These are phyloP conservation scores for Troglohyphantes excavatus DNA, from an alignment of 2,888 invertebrate species.

Conservation along the genomic window DNA sequence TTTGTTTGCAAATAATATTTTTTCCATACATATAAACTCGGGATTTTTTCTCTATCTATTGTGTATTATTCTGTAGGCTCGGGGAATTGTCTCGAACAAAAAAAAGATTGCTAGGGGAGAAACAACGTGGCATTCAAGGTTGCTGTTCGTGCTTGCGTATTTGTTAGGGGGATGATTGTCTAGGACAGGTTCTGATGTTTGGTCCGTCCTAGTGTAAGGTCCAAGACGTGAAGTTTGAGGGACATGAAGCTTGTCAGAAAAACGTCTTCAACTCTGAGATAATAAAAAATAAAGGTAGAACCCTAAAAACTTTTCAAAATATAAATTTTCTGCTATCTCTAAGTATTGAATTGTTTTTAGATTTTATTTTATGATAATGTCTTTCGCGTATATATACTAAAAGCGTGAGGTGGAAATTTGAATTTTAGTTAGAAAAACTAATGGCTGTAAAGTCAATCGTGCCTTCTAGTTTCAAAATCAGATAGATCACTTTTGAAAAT, in stretches of 20 bases:
- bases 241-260: neutral
- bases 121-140: neutral
- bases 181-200: conserved; percentile 22
- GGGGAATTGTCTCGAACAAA: conserved; percentile 11
- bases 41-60: conserved; percentile 41
- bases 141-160: conserved; percentile 42
- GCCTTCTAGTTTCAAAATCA: too few relatives aligned
- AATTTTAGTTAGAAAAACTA: too few relatives aligned
- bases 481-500: too few relatives aligned
- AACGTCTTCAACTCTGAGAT: neutral
- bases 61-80: conserved; percentile 26
- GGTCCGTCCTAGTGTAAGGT: neutral
- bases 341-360: too few relatives aligned
- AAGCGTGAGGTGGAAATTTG: too few relatives aligned
- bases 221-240: too few relatives aligned
- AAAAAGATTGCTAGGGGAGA: neutral
- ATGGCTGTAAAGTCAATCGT: too few relatives aligned
- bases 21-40: conserved; percentile 44
- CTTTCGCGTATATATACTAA: too few relatives aligned
- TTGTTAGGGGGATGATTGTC: conserved; percentile 51
- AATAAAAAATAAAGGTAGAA: neutral
- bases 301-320: too few relatives aligned
- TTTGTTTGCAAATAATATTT: conserved; percentile 72
- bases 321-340: too few relatives aligned
- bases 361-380: too few relatives aligned